phyloP scores from a whole-genome alignment of 53 echinoderm and acorn worm genomes.

The Patiria pectinifera region DNA sequence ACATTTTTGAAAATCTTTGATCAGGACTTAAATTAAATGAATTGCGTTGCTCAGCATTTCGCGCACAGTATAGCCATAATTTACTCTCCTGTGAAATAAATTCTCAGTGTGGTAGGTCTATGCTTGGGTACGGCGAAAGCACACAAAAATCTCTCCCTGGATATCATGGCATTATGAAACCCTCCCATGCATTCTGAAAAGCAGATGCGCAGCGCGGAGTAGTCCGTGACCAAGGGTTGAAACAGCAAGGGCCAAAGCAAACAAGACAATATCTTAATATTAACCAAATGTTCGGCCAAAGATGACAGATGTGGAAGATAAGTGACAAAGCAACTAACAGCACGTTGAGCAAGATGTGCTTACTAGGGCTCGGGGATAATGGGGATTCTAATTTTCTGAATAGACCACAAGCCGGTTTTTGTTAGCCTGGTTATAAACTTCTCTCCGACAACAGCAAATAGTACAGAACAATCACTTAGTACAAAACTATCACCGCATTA shows the following conservation, averaged over 20 bases:
- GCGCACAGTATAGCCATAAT: neutral
- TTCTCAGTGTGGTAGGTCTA: neutral
- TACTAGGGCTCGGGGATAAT: neutral
- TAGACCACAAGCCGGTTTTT: neutral
- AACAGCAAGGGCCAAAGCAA: slow-evolving; percentile 7
- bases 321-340: neutral
- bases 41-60: neutral
- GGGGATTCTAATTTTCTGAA: neutral
- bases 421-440: too few species aligned
- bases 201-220: neutral
- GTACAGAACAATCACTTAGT: too few species aligned
- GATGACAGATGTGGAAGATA: neutral
- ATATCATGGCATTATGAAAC: neutral
- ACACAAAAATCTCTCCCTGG: neutral
- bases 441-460: too few species aligned
- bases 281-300: slow-evolving; percentile 2
- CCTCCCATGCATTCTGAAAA: neutral
- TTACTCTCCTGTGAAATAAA: neutral
- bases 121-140: neutral
- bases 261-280: slow-evolving; percentile 11
- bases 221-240: slow-evolving; percentile 6
- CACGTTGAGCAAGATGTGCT: neutral
- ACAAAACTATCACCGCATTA: too few species aligned
- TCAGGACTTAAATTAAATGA: neutral
- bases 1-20: neutral